Percentiles rank a stretch among this genome's conserved stretches.
Conservation (phyloP, 2,888 invertebrate species). For the Cataglyphis albicans region DNA sequence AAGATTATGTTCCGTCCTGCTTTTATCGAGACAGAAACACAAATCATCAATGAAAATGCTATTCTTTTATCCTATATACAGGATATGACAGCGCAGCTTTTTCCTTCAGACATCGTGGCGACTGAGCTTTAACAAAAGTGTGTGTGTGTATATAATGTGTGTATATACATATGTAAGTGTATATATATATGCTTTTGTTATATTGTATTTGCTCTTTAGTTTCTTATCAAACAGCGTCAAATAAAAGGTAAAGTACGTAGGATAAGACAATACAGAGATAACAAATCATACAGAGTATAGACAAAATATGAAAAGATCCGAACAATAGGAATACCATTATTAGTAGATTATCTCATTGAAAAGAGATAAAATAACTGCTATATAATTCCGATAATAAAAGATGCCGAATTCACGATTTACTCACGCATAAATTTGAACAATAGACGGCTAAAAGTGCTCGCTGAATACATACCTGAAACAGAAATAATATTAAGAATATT, state of each 20-base stretch:
- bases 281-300: conserved; percentile 43
- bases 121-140: conserved; percentile 19
- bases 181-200: conserved; percentile 27
- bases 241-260: conserved; percentile 19
- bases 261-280: conserved; percentile 62
- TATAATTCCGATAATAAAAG: not conserved
- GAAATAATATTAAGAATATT: conserved; percentile 21
- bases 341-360: conserved; percentile 28
- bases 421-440: conserved; percentile 49
- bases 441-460: not conserved
- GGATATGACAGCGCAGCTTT: conserved; percentile 65
- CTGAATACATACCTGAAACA: conserved; percentile 69
- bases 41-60: conserved; percentile 40
- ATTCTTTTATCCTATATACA: conserved; percentile 29
- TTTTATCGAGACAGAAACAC: conserved; percentile 46
- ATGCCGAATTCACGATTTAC: conserved; percentile 52
- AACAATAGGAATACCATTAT: conserved; percentile 16
- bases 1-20: conserved; percentile 39
- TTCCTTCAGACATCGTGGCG: conserved; percentile 58
- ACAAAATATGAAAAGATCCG: conserved; percentile 30
- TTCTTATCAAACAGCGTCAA: conserved; percentile 51
- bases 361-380: not conserved
- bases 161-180: not conserved
- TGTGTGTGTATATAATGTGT: conserved; percentile 20
- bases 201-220: conserved; percentile 30